Evolutionary conservation across 2,113 vertebrate species (phyloP).

Genomic region (Etheostoma spectabile): DNA sequence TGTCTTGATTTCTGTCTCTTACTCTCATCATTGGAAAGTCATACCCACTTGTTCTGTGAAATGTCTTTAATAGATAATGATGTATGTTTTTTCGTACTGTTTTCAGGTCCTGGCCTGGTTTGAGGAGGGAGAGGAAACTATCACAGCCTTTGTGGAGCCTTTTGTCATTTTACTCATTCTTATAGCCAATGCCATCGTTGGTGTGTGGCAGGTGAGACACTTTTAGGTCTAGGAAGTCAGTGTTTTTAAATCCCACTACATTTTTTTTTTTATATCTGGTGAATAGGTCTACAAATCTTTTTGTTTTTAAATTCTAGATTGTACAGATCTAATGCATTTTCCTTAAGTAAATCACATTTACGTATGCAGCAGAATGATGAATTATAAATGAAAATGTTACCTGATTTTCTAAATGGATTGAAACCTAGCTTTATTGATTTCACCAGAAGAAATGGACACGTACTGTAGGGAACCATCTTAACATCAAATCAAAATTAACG

Average conservation of each 20-base stretch:
- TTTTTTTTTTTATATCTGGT: not conserved
- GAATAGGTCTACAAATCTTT: not conserved
- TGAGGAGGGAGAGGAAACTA: constrained; percentile 99
- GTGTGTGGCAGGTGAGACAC: constrained; percentile 97
- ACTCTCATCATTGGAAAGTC: not conserved
- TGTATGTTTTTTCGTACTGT: not conserved
- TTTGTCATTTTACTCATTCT: constrained; percentile 99
- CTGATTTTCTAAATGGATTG: not conserved
- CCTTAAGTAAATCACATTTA: not conserved
- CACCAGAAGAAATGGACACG: not conserved
- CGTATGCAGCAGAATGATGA: not conserved
- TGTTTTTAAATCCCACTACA: not conserved
- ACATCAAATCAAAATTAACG: not conserved
- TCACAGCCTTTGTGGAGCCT: constrained; percentile 99
- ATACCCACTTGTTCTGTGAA: not conserved
- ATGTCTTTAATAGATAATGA: not conserved
- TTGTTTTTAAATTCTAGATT: not conserved
- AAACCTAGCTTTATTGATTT: not conserved
- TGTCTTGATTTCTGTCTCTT: not conserved
- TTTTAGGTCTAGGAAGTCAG: constrained; percentile 20
- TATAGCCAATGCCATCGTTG: constrained; percentile 98
- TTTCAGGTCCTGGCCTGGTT: constrained; percentile 98
- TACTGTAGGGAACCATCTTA: not conserved
- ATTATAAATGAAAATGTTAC: not conserved
- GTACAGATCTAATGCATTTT: not conserved